Evolutionary conservation across 2,113 vertebrate genomes (phyloP), one percentile per base, ranked within the genome.

Genomic region (Nycticryphes semicollaris): DNA sequence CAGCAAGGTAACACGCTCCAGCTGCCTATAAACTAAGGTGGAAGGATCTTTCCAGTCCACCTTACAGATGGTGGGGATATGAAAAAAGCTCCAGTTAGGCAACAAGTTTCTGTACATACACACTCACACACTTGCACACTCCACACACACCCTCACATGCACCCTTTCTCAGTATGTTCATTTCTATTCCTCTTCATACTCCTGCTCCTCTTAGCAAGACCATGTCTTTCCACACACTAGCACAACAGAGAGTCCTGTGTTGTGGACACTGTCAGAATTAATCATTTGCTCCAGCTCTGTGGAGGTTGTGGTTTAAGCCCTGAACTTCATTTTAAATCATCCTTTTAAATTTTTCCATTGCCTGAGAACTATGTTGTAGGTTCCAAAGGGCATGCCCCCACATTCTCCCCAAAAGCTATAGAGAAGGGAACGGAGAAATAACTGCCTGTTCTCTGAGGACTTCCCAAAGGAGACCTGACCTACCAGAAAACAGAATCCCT

Each of bases 1-100:
- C 75, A 88, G 59, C 63, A 88, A 93, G 63, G 82, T 85, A 94
- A 90, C 47, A 31, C 6, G 20, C 33, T 86, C 63, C 85, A 84
- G 70, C 85, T 94, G 90, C 59, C 30, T 81, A 18, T 31, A 75
- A 9, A 35, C 15, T 20, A 59, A 59, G n/a, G 28, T 45, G 18
- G 28, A 66, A 90, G n/a, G 5, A 69, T 69, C 41, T 84, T 90
- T 89, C 59, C 60, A 67, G 45, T 33, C 35, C 21, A 70, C 54
- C 33, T 81, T 74, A 56, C 25, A 37, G 62, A n/a, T 10, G 3
- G 11, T 28, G 16, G 3, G 33, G 33, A 28, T 0, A 1, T 3
- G 17, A 23, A 62, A 89, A 75, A 87, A 60, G 2, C 17, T 82
- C 35, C 14, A 16, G 56, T 56, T 48, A 84, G 66, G 39, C 19